Base-by-base conservation (phyloP, 2,888 invertebrate genomes). In the Nesidiocoris tenuis region DNA sequence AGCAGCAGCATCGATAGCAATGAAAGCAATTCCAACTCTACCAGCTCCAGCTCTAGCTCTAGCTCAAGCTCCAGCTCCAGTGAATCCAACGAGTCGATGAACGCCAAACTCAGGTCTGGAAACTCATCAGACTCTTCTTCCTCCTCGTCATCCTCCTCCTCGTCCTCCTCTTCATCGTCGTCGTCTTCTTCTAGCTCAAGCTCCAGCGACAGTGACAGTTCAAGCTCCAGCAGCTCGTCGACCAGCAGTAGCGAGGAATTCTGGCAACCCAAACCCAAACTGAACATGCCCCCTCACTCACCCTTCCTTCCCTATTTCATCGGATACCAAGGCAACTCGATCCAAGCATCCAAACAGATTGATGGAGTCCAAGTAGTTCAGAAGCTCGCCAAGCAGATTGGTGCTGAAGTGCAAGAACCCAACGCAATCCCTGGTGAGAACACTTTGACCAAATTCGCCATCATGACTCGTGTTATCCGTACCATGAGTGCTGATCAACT, bases 401-500 rank as follows among this genome's bases (percentile, higher is more conserved):
- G 86, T 23, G 84, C 86, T 67, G 88, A 89, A 76, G 81, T 91
- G 9, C 86, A 88, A 77, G 84, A 86, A 56, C 86, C 88, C 0
- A 86, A 86, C 81, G 84, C 85, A 57, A 87, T 90, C 81, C 86
- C 87, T 0, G 85, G 87, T 75, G 82, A 86, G 67, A 84, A 88
- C 76, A 87, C 89, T 67, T 84, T 91, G 0, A 85, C 87, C 18
- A 90, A 90, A 82, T 91, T 88, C 83, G 86, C 86, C 77, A 87
- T 88, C 55, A 83, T 91, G 56, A 84, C 86, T 9, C 85, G 86
- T 5, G 81, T 90, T 16, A 83, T 90, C 68, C 86, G 89, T 56
- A 85, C 87, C 17, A 89, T 91, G 90, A 86, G 85, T 82, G 84
- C 83, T 22, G 84, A 88, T 56, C 89, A 91, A 82, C 84, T 91